phyloP scores from a whole-genome alignment of 53 echinoderm and acorn worm genomes.

The Hippasteria phrygiana region DNA sequence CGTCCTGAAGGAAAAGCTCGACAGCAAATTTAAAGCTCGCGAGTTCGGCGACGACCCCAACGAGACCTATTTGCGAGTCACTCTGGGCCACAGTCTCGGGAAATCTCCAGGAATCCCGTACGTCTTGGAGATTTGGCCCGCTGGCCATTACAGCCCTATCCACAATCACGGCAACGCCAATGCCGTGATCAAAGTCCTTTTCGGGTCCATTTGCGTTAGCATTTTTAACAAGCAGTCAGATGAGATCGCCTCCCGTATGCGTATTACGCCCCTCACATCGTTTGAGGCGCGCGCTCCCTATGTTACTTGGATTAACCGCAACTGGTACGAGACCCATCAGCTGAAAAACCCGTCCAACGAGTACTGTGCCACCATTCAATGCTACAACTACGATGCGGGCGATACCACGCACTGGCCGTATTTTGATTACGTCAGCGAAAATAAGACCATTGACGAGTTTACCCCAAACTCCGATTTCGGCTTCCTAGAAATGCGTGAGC shows the following conservation, averaged over 20 bases:
- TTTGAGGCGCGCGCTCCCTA: slow-evolving; percentile 21
- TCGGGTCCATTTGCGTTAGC: slow-evolving; percentile 45
- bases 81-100: slow-evolving; percentile 57
- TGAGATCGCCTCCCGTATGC: background rate
- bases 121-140: slow-evolving; percentile 74
- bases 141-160: slow-evolving; percentile 60
- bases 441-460: slow-evolving; percentile 56
- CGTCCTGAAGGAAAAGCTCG: slow-evolving; percentile 53
- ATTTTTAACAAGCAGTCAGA: slow-evolving; percentile 62
- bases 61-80: slow-evolving; percentile 63
- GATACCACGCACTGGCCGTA: slow-evolving; percentile 70
- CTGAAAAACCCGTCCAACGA: slow-evolving; percentile 40
- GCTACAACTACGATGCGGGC: slow-evolving; percentile 64
- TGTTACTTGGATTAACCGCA: slow-evolving; percentile 66
- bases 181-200: slow-evolving; percentile 65
- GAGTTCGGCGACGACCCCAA: slow-evolving; percentile 13
- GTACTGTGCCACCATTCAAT: slow-evolving; percentile 73
- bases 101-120: slow-evolving; percentile 78
- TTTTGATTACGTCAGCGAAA: slow-evolving; percentile 63
- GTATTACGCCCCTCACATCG: background rate
- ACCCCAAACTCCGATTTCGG: slow-evolving; percentile 60
- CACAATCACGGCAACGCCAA: slow-evolving; percentile 73
- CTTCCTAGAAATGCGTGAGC: slow-evolving; percentile 50
- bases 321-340: slow-evolving; percentile 76
- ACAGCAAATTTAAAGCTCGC: slow-evolving; percentile 16